Evolutionary conservation across 2,797 vertebrate species (phyloP).

Genomic region (Falco berigora): DNA sequence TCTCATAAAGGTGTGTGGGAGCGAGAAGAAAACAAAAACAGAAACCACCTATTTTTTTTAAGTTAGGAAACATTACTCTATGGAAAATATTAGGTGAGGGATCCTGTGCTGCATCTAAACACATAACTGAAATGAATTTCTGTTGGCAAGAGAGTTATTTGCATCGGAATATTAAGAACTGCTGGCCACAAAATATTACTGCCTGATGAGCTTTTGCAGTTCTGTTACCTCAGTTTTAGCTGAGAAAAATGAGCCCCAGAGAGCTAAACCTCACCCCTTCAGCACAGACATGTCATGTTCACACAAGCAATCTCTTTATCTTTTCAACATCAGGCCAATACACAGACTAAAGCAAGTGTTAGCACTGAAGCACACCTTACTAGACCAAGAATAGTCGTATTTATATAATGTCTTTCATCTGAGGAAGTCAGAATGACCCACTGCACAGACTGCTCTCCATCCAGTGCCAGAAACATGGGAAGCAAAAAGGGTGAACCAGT

Average conservation of each 20-base stretch:
- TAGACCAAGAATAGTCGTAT: not conserved
- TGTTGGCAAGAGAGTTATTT: not conserved
- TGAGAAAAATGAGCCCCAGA: not conserved
- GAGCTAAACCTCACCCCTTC: not conserved
- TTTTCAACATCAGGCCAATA: not conserved
- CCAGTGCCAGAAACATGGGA: not conserved
- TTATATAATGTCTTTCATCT: not conserved
- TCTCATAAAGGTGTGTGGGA: not conserved
- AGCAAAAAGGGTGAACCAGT: not conserved
- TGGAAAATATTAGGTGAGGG: not conserved
- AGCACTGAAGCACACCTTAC: not conserved
- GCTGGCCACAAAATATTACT: not conserved
- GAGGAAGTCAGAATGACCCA: not conserved
- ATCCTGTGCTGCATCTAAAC: not conserved
- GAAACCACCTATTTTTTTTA: not conserved
- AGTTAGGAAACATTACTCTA: not conserved
- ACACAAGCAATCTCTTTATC: not conserved
- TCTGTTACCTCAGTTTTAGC: not conserved
- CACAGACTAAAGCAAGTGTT: not conserved
- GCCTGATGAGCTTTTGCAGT: not conserved
- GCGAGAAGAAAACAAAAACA: not conserved
- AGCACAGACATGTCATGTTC: rapidly evolving
- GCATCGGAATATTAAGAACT: not conserved
- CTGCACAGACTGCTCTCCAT: not conserved
- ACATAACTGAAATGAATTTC: not conserved